Conservation (phyloP, 2,113 vertebrate genomes). For the Triplophysa tibetana region DNA sequence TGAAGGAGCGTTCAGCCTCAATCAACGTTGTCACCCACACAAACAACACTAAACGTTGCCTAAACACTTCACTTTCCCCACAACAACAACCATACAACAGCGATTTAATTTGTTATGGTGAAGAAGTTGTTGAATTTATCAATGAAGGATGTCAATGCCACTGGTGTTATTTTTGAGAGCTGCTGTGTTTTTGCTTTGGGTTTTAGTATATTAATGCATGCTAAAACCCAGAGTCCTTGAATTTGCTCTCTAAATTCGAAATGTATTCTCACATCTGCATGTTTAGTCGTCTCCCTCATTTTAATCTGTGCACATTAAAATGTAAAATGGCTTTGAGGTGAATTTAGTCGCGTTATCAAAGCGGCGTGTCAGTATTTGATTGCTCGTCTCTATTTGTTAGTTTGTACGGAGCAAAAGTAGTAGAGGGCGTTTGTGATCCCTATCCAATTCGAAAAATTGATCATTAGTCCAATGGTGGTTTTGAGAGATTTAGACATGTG, state of each 20-base stretch:
- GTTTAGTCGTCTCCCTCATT: constrained; percentile 11
- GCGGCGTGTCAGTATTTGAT: constrained; percentile 16
- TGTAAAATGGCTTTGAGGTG: constrained; percentile 20
- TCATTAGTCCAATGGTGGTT: not conserved
- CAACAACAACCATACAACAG: not conserved
- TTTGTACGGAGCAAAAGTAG: not conserved
- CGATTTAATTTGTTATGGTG: not conserved
- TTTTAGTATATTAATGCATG: constrained; percentile 14
- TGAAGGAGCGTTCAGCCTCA: constrained; percentile 26
- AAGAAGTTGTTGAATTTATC: not conserved
- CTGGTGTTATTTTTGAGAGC: not conserved
- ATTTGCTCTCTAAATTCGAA: constrained; percentile 2
- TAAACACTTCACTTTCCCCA: constrained; percentile 10
- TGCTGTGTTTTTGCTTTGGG: not conserved
- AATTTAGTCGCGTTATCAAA: constrained; percentile 16
- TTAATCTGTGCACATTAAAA: constrained; percentile 1
- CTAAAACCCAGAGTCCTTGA: not conserved
- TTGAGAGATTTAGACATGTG: not conserved
- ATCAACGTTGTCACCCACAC: constrained; percentile 38
- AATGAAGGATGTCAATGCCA: not conserved
- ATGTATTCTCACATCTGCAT: constrained; percentile 8
- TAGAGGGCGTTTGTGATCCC: not conserved
- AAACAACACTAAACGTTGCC: not conserved
- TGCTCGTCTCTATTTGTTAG: not conserved
- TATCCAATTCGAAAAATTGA: not conserved